Evolutionary conservation across 1,140 invertebrate species (phyloP).

Genomic region (Cephus cinctus): DNA sequence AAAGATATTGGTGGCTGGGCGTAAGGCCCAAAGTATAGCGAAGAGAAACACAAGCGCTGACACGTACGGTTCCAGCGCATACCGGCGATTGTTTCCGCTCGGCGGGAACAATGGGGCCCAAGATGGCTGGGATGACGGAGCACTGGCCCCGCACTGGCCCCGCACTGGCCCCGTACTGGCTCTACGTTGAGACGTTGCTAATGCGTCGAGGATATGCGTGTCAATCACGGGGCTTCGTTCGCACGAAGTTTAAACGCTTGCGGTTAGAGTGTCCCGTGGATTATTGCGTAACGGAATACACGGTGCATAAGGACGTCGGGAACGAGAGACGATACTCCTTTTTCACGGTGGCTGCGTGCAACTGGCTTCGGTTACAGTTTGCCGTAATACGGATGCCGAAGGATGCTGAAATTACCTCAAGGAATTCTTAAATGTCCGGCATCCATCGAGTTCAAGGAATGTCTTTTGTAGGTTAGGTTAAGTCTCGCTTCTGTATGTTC

Average conservation of each 20-base stretch:
- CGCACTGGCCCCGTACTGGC: not conserved
- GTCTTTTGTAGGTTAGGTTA: not conserved
- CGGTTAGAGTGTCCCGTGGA: not conserved
- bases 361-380: too few species aligned
- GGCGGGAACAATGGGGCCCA: conserved; percentile 18
- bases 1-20: too few species aligned
- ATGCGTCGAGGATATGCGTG: conserved; percentile 31
- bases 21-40: too few species aligned
- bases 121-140: conserved; percentile 11
- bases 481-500: not conserved
- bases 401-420: too few species aligned
- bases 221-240: conserved; percentile 29
- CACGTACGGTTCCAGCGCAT: conserved; percentile 22
- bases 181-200: conserved; percentile 25
- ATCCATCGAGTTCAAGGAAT: too few species aligned
- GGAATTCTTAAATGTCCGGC: too few species aligned
- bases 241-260: conserved; percentile 15
- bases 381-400: too few species aligned
- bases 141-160: not conserved
- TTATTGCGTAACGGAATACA: not conserved
- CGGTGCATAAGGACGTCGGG: too few species aligned
- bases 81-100: conserved; percentile 21
- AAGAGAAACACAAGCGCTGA: conserved; percentile 15
- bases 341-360: too few species aligned
- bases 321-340: too few species aligned